Conservation (phyloP, 2,888 invertebrate species). For the Chymomyza amoena region DNA sequence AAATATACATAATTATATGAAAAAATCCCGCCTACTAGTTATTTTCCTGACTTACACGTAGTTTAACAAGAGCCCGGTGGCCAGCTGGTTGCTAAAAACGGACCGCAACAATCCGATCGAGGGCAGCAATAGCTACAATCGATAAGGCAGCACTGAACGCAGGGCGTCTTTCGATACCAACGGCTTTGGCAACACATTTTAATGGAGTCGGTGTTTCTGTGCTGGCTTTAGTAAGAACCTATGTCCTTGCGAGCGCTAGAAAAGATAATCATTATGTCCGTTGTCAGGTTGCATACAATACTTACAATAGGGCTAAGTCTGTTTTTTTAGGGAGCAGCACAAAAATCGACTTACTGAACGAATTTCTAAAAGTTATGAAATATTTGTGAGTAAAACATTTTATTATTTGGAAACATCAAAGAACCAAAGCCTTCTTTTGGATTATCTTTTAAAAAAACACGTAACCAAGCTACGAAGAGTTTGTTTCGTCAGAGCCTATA, state of each 20-base stretch:
- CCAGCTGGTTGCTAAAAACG: constrained; percentile 12
- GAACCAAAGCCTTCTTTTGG: too few relatives aligned
- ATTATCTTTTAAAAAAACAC: too few relatives aligned
- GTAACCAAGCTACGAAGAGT: too few relatives aligned
- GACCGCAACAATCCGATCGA: constrained; percentile 38
- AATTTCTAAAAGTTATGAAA: too few relatives aligned
- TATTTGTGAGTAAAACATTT: too few relatives aligned
- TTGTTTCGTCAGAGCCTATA: too few relatives aligned
- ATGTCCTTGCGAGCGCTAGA: background rate
- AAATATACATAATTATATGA: too few relatives aligned
- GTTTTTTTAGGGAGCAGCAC: background rate
- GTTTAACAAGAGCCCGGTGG: background rate
- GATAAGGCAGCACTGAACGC: constrained; percentile 54
- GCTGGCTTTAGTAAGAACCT: background rate
- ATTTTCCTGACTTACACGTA: too few relatives aligned
- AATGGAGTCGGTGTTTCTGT: background rate
- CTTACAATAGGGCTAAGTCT: background rate
- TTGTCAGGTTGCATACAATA: background rate
- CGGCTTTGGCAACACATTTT: constrained; percentile 56
- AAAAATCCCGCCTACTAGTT: too few relatives aligned
- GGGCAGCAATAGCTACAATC: constrained; percentile 55
- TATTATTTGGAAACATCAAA: too few relatives aligned
- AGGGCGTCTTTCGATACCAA: constrained; percentile 49
- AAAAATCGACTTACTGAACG: background rate
- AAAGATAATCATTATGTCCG: background rate